Conservation (phyloP, 2,888 invertebrate genomes). For the Coleophora deauratella region DNA sequence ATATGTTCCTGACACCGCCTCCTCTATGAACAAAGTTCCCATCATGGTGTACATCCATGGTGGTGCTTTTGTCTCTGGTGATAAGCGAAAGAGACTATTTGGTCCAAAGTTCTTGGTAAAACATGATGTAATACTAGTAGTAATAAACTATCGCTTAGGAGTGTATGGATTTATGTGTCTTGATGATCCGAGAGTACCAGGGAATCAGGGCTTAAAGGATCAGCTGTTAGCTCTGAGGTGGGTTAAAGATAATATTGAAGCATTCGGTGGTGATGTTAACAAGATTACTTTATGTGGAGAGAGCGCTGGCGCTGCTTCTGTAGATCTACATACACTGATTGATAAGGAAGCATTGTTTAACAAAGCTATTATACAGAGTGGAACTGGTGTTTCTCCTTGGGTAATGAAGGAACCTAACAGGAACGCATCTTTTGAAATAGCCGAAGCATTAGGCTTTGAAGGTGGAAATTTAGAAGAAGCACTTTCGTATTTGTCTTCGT, state of each 20-base stretch:
- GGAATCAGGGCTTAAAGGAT: slow-evolving; percentile 47
- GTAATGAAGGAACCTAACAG: slow-evolving; percentile 15
- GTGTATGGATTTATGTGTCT: slow-evolving; percentile 50
- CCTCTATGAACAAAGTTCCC: slow-evolving; percentile 24
- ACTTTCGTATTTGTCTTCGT: too few species aligned
- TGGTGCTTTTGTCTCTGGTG: slow-evolving; percentile 33
- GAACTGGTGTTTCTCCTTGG: slow-evolving; percentile 14
- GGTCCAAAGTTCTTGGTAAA: slow-evolving; percentile 34
- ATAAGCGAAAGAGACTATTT: slow-evolving; percentile 17
- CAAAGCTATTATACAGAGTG: slow-evolving; percentile 24
- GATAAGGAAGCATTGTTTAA: slow-evolving; percentile 26
- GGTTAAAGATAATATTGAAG: slow-evolving; percentile 37
- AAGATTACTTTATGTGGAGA: slow-evolving; percentile 38
- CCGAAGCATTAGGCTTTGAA: slow-evolving; percentile 19
- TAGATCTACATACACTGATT: slow-evolving; percentile 33
- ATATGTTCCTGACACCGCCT: slow-evolving; percentile 58
- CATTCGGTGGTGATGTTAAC: slow-evolving; percentile 39
- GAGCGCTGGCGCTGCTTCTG: slow-evolving; percentile 38
- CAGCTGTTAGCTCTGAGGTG: slow-evolving; percentile 37
- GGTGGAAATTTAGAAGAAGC: slow-evolving; percentile 17
- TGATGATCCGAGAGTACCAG: slow-evolving; percentile 38
- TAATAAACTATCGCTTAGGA: slow-evolving; percentile 38
- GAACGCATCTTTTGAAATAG: slow-evolving; percentile 16
- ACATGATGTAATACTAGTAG: slow-evolving; percentile 33
- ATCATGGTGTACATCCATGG: slow-evolving; percentile 45